These are phyloP conservation scores for Drosophila grimshawi DNA, from an alignment of 1,140 invertebrate species.

Conservation along the genomic window DNA sequence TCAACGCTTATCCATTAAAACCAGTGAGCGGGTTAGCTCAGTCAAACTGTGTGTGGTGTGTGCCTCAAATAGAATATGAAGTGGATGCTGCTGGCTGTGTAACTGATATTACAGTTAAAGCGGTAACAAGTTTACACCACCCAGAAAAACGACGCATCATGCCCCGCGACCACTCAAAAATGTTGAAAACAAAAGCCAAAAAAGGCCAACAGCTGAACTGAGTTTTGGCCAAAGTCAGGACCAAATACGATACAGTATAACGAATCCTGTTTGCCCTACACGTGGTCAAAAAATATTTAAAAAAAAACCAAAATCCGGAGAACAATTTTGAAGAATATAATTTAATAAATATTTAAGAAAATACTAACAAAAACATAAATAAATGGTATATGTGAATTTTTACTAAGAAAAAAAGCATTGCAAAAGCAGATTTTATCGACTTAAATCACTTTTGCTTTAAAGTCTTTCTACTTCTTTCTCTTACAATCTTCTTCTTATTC, in stretches of 20 bases:
- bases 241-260: constrained; percentile 15
- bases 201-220: constrained; percentile 54
- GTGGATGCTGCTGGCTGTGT: constrained; percentile 45
- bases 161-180: constrained; percentile 71
- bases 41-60: constrained; percentile 17
- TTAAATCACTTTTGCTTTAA: no score
- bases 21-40: constrained; percentile 11
- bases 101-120: constrained; percentile 81
- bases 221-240: constrained; percentile 27
- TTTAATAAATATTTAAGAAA: no score
- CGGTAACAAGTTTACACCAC: constrained; percentile 66
- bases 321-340: no score
- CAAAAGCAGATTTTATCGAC: no score
- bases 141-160: constrained; percentile 52
- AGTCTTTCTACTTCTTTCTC: no score
- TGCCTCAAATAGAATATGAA: constrained; percentile 30
- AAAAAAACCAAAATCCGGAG: no score
- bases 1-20: constrained; percentile 36
- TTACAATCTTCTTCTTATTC: no score
- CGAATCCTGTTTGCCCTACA: not conserved
- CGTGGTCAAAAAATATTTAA: not conserved
- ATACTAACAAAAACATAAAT: no score
- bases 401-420: no score
- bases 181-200: constrained; percentile 63
- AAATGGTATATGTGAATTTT: no score